Evolutionary conservation across 2,113 vertebrate genomes (phyloP), one percentile per base, ranked within the genome.

Genomic region (Ceyx margarethae): DNA sequence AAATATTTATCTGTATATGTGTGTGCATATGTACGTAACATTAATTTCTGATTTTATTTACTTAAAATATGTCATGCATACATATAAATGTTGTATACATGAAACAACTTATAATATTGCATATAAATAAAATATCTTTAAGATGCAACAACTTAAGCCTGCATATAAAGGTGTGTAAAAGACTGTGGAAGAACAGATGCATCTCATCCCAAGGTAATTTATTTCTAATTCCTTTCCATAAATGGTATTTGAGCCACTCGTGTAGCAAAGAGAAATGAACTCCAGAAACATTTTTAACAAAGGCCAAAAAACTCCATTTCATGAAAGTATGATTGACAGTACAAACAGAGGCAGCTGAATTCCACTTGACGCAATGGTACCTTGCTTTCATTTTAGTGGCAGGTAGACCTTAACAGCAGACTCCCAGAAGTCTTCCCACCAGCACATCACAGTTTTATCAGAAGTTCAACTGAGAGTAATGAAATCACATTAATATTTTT

Each of bases 121-220:
- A 50, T 50, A 50, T 46, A 46, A 18, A 46, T 46, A 50, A 23
- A 50, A 50, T 6, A n/a, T 45, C 46, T 58, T 50, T 53, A 11
- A 43, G 21, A 68, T 28, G 10, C 4, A 66, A 73, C 15, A 76
- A 31, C 5, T 26, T 43, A 48, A 18, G 8, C 3, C 33, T 58
- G 22, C 16, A 15, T 10, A 25, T 57, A 33, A 45, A 62, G 6
- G 28, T 18, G 16, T 66, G 7, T 17, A 53, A 85, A 91, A 74
- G 23, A 42, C 7, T 51, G 10, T 12, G 5, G 29, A 71, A 58
- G 15, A 75, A 80, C 2, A 73, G 37, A 66, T 0, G 0, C 3
- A 50, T 18, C 3, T 79, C 20, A 42, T 65, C 21, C 5, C 40
- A 73, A 53, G 15, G 3, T 85, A 60, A 51, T 62, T 54, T 42